A percentile compares a stretch with the other conserved stretches of the same genome.
These are phyloP conservation scores for Astropecten irregularis DNA, from an alignment of 53 echinoderm and acorn worm species.

Conservation along the genomic window DNA sequence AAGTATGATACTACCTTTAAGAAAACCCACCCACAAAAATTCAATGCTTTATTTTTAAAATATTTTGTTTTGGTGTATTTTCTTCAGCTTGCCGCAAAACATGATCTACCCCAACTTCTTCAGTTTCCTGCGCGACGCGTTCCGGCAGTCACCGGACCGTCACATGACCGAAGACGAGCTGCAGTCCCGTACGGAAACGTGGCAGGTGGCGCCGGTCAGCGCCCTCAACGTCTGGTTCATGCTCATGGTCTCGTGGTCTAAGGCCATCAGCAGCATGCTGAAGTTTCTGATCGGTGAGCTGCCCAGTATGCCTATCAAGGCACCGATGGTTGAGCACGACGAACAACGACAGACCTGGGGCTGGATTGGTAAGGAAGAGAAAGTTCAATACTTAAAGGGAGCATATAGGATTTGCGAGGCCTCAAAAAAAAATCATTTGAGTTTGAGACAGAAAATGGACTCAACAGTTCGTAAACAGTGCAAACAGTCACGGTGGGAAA, in stretches of 20 bases:
- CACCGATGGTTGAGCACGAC: conserved; percentile 45
- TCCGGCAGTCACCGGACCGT: conserved; percentile 47
- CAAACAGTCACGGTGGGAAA: too few species aligned
- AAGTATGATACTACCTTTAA: too few species aligned
- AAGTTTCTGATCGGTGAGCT: conserved; percentile 66
- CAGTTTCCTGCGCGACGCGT: conserved; percentile 65
- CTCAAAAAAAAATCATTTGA: too few species aligned
- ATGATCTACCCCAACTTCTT: conserved; percentile 75
- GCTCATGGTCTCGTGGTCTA: conserved; percentile 67
- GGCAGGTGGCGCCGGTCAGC: conserved; percentile 75
- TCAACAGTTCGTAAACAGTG: too few species aligned
- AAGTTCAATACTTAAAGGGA: too few species aligned
- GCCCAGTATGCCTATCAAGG: conserved; percentile 31
- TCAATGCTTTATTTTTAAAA: neutral
- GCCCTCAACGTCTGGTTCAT: conserved; percentile 72
- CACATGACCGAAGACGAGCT: conserved; percentile 54
- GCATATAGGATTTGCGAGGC: too few species aligned
- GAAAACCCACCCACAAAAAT: too few species aligned
- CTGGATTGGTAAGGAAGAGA: conserved; percentile 77
- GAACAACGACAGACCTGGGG: conserved; percentile 42
- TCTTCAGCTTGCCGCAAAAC: conserved; percentile 49
- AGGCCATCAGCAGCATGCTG: conserved; percentile 62
- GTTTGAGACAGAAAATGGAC: too few species aligned
- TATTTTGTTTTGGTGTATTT: neutral
- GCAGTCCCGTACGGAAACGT: conserved; percentile 54